Base-by-base conservation (phyloP, 2,888 invertebrate species). In the Tinea semifulvella region DNA sequence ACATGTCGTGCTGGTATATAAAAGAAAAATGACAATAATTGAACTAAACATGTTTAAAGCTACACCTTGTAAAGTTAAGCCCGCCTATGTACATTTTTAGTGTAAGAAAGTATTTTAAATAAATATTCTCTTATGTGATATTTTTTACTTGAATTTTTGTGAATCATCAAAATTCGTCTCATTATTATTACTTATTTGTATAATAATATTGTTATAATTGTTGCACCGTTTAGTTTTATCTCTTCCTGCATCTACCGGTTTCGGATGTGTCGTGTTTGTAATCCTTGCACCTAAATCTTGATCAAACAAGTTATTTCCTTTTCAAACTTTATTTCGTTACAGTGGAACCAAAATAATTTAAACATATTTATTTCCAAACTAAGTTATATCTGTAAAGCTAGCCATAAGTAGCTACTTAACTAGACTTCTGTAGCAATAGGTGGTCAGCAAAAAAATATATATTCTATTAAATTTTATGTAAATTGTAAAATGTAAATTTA, bases 231-330 rank as follows among this genome's bases (percentile, higher is more conserved):
- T 36, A 7, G n/a, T 40, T 40, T 40, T 40, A 40, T 40, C 40
- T 40, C 40, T 40, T 40, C 40, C 40, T 40, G 40, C 11, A 13
- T 31, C 18, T 35, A 27, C 44, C 19, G 35, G 35, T 20, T 44
- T 44, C 44, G 44, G 44, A 44, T 44, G 44, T 35, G 20, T 22
- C 35, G 20, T 44, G 44, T 44, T 35, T 44, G 43, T 43, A 43
- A 35, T 22, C 44, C 36, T 20, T 35, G 13, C 22, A 22, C 40
- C 14, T 22, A 40, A 40, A 40, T 17, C 18, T 40, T 40, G 47
- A 42, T 60, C 57, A 50, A 27, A 61, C 56, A 55, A 52, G 53
- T 53, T 56, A 58, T 63, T 61, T 63, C 64, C 65, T 62, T 56
- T 57, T 61, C 56, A 61, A 56, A 48, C 48, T 50, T 55, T 53